Evolutionary conservation across 2,888 invertebrate genomes (phyloP), one percentile per base, ranked within the genome.

Genomic region (Elmis aenea): DNA sequence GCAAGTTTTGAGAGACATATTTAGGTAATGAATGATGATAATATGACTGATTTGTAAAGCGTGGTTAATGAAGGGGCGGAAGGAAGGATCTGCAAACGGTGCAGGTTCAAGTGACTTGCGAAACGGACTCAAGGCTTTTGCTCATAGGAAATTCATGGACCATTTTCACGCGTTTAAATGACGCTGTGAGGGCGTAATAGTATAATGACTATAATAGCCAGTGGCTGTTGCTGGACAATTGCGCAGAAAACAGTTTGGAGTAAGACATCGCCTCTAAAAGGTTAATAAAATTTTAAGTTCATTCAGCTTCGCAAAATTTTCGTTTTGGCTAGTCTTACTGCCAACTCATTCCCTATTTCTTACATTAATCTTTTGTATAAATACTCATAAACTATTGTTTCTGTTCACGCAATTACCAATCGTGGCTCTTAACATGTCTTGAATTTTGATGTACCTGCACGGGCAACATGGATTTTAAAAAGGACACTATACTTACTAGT

Each of bases 191-290:
- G 67, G 66, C 68, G 66, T 68, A 68, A 68, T 68, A 64, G 61
- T 59, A 66, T 68, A 68, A 68, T 68, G 61, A 61, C 61, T 58
- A 58, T 67, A 68, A 67, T 68, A 59, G 61, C 61, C 59, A 57
- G 57, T 56, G 54, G 61, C 65, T 64, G 64, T 68, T 65, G 67
- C 64, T 52, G 62, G 54, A 58, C 66, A 66, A 65, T 66, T 66
- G 64, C 65, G 62, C 62, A 61, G 58, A 61, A 64, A 60, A 58
- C 60, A 66, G 64, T 66, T 66, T 61, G 51, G 56, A 65, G 57
- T 62, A 62, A 61, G 64, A 59, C 62, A 52, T 55, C 34, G 55
- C 55, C 53, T 56, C 57, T 52, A 57, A 56, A 57, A 57, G 56
- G 58, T 61, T 57, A 50, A 58, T 55, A 46, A 55, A 49, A 45